phyloP scores from a whole-genome alignment of 23 tunicate species.

The Styela clava region DNA sequence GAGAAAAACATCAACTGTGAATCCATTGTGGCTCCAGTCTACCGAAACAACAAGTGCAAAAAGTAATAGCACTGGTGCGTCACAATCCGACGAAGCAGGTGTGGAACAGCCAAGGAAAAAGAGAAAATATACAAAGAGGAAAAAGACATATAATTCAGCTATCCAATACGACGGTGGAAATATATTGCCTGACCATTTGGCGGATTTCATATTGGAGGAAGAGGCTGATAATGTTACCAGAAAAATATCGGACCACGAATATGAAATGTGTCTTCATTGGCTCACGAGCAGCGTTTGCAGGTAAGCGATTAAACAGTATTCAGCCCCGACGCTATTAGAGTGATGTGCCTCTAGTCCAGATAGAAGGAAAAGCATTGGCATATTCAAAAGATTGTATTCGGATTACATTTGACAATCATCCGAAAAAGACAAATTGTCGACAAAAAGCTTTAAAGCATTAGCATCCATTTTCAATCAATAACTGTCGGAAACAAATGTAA shows the following conservation, averaged over 20 bases:
- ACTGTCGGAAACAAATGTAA: too few relatives aligned
- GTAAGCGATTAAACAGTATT: too few relatives aligned
- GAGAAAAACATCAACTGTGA: background rate
- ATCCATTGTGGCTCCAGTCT: constrained; percentile 11
- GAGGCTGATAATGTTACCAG: background rate
- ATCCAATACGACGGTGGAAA: background rate
- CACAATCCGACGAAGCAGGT: background rate
- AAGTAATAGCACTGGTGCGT: background rate
- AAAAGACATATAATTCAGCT: background rate
- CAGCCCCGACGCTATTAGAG: too few relatives aligned
- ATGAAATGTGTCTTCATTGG: constrained; percentile 3
- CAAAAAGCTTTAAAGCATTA: too few relatives aligned
- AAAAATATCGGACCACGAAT: constrained; percentile 1
- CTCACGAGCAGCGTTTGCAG: constrained; percentile 16
- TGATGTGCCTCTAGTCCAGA: too few relatives aligned
- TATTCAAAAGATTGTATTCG: too few relatives aligned
- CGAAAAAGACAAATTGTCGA: too few relatives aligned
- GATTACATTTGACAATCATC: too few relatives aligned
- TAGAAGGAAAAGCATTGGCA: too few relatives aligned
- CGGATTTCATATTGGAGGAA: constrained; percentile 15
- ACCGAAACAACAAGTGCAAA: background rate
- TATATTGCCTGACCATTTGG: constrained; percentile 10
- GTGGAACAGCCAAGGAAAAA: background rate
- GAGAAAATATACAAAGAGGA: constrained; percentile 3
- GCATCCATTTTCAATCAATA: too few relatives aligned